Conservation (phyloP, 1,140 invertebrate species). For the Plutomurus gul region DNA sequence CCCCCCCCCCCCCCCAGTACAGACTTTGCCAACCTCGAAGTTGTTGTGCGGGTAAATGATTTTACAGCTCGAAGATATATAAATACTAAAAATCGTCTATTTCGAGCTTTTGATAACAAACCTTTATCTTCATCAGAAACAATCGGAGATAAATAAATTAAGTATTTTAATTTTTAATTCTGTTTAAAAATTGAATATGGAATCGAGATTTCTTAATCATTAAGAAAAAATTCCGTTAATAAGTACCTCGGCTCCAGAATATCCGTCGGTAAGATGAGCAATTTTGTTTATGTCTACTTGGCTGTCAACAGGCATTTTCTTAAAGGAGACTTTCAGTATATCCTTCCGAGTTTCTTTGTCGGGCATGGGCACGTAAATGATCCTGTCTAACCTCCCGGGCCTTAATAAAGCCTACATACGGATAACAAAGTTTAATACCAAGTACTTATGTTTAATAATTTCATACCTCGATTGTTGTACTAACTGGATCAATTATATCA, state of each 20-base stretch:
- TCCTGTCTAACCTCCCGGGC: constrained; percentile 83
- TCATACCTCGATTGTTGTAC: not conserved
- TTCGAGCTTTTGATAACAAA: too few relatives aligned
- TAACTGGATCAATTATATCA: constrained; percentile 83
- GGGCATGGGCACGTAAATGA: constrained; percentile 87
- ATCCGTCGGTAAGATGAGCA: constrained; percentile 70
- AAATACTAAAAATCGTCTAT: too few relatives aligned
- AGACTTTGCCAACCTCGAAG: too few relatives aligned
- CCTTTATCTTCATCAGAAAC: too few relatives aligned
- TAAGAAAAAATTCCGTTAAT: not conserved
- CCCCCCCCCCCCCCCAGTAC: too few relatives aligned
- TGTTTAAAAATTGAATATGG: constrained; percentile 8
- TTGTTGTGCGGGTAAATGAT: too few relatives aligned
- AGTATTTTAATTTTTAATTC: too few relatives aligned
- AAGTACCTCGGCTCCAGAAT: constrained; percentile 84
- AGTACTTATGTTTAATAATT: not conserved
- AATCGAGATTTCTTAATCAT: constrained; percentile 4
- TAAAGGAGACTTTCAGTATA: constrained; percentile 72
- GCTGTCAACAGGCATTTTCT: constrained; percentile 65
- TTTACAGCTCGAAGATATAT: too few relatives aligned
- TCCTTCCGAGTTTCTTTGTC: constrained; percentile 71
- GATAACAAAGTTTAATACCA: not conserved
- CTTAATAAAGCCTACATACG: constrained; percentile 73
- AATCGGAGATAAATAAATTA: too few relatives aligned
- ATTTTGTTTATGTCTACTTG: constrained; percentile 69